Evolutionary conservation across 2,888 invertebrate genomes (phyloP).

Genomic region (Germaria angustata): DNA sequence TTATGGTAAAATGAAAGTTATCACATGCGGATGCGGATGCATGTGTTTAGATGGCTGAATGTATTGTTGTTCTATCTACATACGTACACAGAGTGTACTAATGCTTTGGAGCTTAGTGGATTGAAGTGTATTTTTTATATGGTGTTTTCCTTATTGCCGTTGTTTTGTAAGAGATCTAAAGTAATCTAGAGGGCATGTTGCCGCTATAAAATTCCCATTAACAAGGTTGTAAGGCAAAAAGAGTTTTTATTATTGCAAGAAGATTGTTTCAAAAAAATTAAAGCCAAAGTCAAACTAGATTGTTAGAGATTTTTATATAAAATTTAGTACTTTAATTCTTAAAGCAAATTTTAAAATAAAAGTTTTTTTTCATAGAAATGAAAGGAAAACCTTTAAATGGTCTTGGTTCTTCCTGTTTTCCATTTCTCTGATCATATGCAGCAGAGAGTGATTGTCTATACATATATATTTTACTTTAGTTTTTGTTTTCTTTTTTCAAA

Average conservation of each 20-base stretch:
- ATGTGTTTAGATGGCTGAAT: slow-evolving; percentile 22
- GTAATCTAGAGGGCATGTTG: slow-evolving; percentile 69
- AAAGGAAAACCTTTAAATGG: slow-evolving; percentile 59
- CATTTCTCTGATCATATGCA: background rate
- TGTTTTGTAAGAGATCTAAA: slow-evolving; percentile 57
- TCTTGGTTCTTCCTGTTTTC: slow-evolving; percentile 15
- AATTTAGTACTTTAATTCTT: slow-evolving; percentile 23
- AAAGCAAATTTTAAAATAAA: slow-evolving; percentile 11
- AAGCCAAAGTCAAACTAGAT: slow-evolving; percentile 26
- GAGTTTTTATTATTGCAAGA: slow-evolving; percentile 61
- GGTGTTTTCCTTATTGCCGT: background rate
- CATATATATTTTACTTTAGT: too few relatives aligned
- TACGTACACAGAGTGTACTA: slow-evolving; percentile 54
- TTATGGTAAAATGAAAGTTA: slow-evolving; percentile 31
- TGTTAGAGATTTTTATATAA: slow-evolving; percentile 37
- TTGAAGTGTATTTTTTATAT: slow-evolving; percentile 45
- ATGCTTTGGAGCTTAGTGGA: slow-evolving; percentile 65
- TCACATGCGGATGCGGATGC: slow-evolving; percentile 11
- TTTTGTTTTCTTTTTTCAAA: slow-evolving; percentile 5
- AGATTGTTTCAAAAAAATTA: slow-evolving; percentile 33
- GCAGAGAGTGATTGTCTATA: background rate
- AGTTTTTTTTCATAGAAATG: background rate
- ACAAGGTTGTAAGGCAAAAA: slow-evolving; percentile 71
- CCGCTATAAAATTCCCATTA: slow-evolving; percentile 76
- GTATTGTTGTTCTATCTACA: slow-evolving; percentile 1